Evolutionary conservation across 2,888 invertebrate species (phyloP).

Genomic region (Falcaria lacertinaria): DNA sequence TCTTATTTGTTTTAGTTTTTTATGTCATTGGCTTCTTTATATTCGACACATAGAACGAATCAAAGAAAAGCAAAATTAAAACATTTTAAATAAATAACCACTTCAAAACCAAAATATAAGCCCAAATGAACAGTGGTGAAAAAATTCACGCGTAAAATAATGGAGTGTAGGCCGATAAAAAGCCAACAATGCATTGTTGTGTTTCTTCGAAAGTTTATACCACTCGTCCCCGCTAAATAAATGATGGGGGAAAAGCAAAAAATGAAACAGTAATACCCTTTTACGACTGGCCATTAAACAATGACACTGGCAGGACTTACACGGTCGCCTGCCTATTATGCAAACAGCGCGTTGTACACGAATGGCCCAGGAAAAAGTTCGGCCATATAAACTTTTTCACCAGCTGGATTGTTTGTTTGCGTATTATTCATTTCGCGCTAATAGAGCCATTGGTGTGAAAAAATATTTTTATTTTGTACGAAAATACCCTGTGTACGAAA

Average conservation of each 20-base stretch:
- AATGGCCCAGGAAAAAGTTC: constrained; percentile 15
- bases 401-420: constrained; percentile 11
- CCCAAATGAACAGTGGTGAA: too few relatives aligned
- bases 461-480: neutral
- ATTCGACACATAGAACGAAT: too few relatives aligned
- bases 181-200: constrained; percentile 1
- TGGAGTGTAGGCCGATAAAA: neutral
- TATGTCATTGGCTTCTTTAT: too few relatives aligned
- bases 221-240: constrained; percentile 18
- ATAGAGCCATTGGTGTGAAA: constrained; percentile 16
- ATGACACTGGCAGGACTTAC: constrained; percentile 40
- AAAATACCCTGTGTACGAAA: neutral
- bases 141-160: neutral
- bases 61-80: too few relatives aligned
- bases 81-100: too few relatives aligned
- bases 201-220: constrained; percentile 10
- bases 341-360: constrained; percentile 20
- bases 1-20: too few relatives aligned
- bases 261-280: constrained; percentile 43
- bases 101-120: too few relatives aligned
- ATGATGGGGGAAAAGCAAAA: constrained; percentile 31
- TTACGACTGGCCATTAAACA: constrained; percentile 53
- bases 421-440: constrained; percentile 19
- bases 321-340: constrained; percentile 18
- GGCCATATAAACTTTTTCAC: constrained; percentile 22